Base-by-base conservation (phyloP, 2,797 vertebrate species). In the Enteromius fasciolatus region DNA sequence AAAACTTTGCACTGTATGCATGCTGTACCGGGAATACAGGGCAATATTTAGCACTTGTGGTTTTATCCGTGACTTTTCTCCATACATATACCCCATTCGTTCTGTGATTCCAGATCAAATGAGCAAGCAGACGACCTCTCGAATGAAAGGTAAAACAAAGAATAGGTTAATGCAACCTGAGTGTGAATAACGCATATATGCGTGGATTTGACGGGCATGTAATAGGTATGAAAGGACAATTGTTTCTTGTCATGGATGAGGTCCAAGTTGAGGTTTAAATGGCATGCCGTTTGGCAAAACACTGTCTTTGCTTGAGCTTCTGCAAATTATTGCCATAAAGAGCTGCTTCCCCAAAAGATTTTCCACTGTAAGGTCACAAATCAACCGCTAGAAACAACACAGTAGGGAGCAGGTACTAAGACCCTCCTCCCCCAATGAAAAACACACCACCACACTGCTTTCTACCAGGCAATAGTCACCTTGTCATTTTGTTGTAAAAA, bases 81-180 rank as follows among this genome's bases (percentile, higher is more conserved):
- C 86, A 90, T 86, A 80, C 90, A 78, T 92, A 85, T 83, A 41
- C 76, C 39, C 39, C 61, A 81, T 80, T 74, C 81, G 87, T 92
- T 93, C 89, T 94, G 86, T 94, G 85, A 89, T 92, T 94, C 88
- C 93, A 94, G 93, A 93, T 90, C 87, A 90, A 90, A 85, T 83
- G 86, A 75, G 89, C 84, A 87, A 92, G 85, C 88, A 90, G 88
- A 92, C 86, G 88, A 90, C 85, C 75, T 84, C 87, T 89, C 88
- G 75, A 87, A 86, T 48, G 64, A 83, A 91, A 94, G 93, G 93
- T 94, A 94, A 93, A 90, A 61, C 83, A 36, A 88, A 85, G 86
- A 88, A 85, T 63, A 69, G 83, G 76, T 80, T 63, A 59, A 76
- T 68, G 52, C 64, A 23, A 59, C 72, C 67, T 80, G 72, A 81